Evolutionary conservation across 2,797 vertebrate genomes (phyloP).

Genomic region (Periparus ater): DNA sequence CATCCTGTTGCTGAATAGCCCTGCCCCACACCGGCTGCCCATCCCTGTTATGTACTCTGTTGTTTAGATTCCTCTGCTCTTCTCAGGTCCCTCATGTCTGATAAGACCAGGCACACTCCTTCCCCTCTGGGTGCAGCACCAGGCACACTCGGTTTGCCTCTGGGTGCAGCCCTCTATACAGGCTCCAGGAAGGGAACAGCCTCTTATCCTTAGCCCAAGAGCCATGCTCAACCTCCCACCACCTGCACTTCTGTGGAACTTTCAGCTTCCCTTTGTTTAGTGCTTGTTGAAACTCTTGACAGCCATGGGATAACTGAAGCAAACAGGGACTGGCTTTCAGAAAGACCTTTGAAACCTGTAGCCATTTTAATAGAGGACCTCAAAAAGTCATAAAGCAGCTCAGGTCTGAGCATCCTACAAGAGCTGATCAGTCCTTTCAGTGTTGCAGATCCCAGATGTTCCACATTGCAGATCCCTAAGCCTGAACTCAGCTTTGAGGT

Average conservation of each 20-base stretch:
- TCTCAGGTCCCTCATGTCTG: background rate
- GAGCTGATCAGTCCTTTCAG: background rate
- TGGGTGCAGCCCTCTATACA: background rate
- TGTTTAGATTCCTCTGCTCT: background rate
- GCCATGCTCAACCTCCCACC: accelerated
- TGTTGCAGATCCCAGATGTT: background rate
- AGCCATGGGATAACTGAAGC: background rate
- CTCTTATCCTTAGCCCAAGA: background rate
- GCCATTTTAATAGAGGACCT: background rate
- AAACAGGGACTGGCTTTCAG: background rate
- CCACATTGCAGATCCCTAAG: background rate
- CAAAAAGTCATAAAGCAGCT: background rate
- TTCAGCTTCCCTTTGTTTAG: background rate
- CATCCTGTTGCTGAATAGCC: background rate
- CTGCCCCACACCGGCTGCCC: background rate
- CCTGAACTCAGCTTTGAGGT: background rate
- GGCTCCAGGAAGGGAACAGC: background rate
- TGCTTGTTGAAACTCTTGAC: background rate
- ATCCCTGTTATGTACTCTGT: background rate
- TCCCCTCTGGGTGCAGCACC: background rate
- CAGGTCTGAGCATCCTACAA: background rate
- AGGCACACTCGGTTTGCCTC: background rate
- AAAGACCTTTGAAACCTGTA: background rate
- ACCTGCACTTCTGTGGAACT: background rate
- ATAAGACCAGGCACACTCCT: background rate